phyloP scores from a whole-genome alignment of 1,140 invertebrate genomes.

The Papilio dardanus region DNA sequence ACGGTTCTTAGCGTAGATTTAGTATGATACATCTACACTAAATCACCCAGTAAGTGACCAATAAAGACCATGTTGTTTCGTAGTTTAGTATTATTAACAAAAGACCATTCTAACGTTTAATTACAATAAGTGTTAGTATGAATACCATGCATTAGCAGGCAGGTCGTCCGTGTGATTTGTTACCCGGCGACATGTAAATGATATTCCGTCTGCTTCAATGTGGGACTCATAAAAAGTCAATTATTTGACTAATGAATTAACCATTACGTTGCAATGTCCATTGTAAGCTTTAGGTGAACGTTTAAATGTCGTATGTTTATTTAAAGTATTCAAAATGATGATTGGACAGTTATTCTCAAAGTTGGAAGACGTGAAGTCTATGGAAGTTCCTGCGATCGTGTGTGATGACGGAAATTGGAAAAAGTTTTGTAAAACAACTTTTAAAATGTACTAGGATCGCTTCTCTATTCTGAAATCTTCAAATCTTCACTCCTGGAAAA shows the following conservation, averaged over 20 bases:
- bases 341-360: not conserved
- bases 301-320: not conserved
- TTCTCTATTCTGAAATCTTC: not conserved
- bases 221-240: constrained; percentile 26
- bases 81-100: not conserved
- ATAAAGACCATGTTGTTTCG: too few relatives aligned
- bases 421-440: not conserved
- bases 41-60: too few relatives aligned
- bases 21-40: too few relatives aligned
- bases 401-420: not conserved
- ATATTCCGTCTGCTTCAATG: not conserved
- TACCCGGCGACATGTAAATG: constrained; percentile 13
- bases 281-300: not conserved
- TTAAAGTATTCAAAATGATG: not conserved
- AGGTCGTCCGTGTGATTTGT: constrained; percentile 16
- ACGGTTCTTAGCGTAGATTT: too few relatives aligned
- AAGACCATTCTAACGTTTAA: not conserved
- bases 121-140: not conserved
- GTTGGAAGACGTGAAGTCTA: not conserved
- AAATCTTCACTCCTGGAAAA: not conserved
- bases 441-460: not conserved
- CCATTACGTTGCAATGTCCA: constrained; percentile 10
- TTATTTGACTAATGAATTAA: constrained; percentile 16
- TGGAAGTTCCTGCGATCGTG: too few relatives aligned
- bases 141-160: not conserved